Percentiles rank a stretch among this genome's conserved stretches.
These are phyloP conservation scores for Chaetodon trifascialis DNA, from an alignment of 2,113 vertebrate genomes.

Conservation along the genomic window DNA sequence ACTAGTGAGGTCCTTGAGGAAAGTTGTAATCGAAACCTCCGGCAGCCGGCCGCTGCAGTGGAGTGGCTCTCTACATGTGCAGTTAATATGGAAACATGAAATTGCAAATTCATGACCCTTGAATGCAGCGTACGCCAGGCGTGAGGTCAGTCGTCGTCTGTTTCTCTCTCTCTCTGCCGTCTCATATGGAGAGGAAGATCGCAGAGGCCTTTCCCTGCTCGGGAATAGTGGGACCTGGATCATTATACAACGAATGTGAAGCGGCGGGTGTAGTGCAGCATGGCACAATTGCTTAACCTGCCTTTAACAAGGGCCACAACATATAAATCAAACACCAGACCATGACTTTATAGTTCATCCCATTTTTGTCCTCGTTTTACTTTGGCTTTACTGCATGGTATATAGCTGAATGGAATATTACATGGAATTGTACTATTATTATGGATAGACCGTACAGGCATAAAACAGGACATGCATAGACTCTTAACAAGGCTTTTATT, in stretches of 20 bases:
- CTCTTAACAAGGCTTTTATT: conserved; percentile 35
- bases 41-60: conserved; percentile 38
- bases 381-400: conserved; percentile 22
- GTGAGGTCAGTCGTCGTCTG: conserved; percentile 21
- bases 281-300: conserved; percentile 51
- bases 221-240: conserved; percentile 29
- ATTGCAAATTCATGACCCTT: conserved; percentile 65
- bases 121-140: conserved; percentile 33
- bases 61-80: conserved; percentile 57
- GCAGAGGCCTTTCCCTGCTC: conserved; percentile 3
- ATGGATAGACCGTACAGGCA: conserved; percentile 1
- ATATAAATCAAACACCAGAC: conserved; percentile 44
- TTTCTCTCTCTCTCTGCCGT: conserved; percentile 15
- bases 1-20: conserved; percentile 42
- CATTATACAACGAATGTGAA: conserved; percentile 39
- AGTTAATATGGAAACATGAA: conserved; percentile 55
- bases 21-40: conserved; percentile 64
- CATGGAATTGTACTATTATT: conserved; percentile 1
- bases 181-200: not conserved
- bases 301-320: conserved; percentile 49
- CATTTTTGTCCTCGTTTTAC: conserved; percentile 39
- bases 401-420: conserved; percentile 8
- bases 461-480: not conserved
- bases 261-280: conserved; percentile 51
- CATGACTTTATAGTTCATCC: conserved; percentile 25